phyloP scores from a whole-genome alignment of 1,140 invertebrate species.

The Venturia canescens region DNA sequence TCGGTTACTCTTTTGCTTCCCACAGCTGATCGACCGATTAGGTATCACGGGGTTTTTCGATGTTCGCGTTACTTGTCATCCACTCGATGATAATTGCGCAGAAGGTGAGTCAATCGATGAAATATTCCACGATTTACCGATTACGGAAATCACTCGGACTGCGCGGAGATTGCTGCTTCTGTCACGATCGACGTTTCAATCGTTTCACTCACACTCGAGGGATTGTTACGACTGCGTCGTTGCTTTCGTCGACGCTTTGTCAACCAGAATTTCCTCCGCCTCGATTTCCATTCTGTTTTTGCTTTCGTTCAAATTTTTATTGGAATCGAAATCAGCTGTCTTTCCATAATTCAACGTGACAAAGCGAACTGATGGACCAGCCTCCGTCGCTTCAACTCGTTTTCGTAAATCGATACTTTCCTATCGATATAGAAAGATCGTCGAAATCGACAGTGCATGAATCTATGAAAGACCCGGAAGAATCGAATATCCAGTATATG shows the following conservation, averaged over 20 bases:
- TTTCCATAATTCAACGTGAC: not conserved
- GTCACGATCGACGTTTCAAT: not conserved
- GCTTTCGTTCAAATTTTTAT: no score
- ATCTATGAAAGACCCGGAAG: constrained; percentile 42
- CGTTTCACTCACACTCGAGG: not conserved
- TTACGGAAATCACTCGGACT: constrained; percentile 3
- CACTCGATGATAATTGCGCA: not conserved
- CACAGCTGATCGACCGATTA: constrained; percentile 22
- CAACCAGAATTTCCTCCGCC: no score
- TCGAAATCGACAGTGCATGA: constrained; percentile 28
- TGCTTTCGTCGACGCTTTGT: no score
- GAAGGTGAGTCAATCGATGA: not conserved
- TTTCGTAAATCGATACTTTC: not conserved
- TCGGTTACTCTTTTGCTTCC: not conserved
- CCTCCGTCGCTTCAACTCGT: not conserved
- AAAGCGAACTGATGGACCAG: not conserved
- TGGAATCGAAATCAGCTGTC: not conserved
- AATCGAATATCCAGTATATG: constrained; percentile 51
- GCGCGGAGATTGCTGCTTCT: not conserved
- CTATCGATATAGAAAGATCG: not conserved
- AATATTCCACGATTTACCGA: constrained; percentile 27
- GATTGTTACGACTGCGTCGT: no score
- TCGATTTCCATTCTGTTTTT: no score
- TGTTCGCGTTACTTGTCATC: not conserved
- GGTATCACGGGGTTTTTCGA: constrained; percentile 1